These are phyloP conservation scores for Pelagia noctiluca DNA, from an alignment of 30 jellyfish, hydroid and myxozoan species.

Conservation along the genomic window DNA sequence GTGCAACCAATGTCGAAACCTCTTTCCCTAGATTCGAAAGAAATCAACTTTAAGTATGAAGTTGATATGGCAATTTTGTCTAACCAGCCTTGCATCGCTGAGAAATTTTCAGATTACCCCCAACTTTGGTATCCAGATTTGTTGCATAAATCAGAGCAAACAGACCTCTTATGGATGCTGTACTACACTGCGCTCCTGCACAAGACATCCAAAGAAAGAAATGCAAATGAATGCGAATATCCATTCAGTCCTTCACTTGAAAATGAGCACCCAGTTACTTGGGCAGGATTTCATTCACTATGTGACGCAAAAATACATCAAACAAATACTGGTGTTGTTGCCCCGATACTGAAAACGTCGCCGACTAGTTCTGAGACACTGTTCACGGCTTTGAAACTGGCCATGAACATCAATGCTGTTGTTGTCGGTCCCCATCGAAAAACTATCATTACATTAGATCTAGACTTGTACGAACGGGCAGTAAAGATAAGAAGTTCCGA, in stretches of 20 bases:
- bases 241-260: background rate
- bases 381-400: conserved; percentile 21
- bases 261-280: conserved; percentile 16
- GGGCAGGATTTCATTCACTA: conserved; percentile 17
- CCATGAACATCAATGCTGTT: conserved; percentile 19
- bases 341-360: conserved; percentile 3
- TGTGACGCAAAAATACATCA: background rate
- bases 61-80: conserved; percentile 5
- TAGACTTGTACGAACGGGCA: conserved; percentile 50
- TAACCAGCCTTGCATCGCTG: conserved; percentile 24
- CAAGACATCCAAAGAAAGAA: conserved; percentile 11
- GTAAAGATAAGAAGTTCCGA: conserved; percentile 35
- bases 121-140: conserved; percentile 23
- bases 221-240: background rate
- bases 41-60: conserved; percentile 8
- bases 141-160: conserved; percentile 27
- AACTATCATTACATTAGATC: conserved; percentile 30
- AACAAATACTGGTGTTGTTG: conserved; percentile 13
- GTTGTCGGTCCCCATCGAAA: conserved; percentile 15
- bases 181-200: conserved; percentile 1
- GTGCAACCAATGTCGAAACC: conserved; percentile 30
- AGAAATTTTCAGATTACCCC: conserved; percentile 30
- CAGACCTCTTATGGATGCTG: background rate
- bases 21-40: background rate
- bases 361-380: conserved; percentile 41